phyloP scores from a whole-genome alignment of 2,797 vertebrate species.

The Limnodromus scolopaceus region DNA sequence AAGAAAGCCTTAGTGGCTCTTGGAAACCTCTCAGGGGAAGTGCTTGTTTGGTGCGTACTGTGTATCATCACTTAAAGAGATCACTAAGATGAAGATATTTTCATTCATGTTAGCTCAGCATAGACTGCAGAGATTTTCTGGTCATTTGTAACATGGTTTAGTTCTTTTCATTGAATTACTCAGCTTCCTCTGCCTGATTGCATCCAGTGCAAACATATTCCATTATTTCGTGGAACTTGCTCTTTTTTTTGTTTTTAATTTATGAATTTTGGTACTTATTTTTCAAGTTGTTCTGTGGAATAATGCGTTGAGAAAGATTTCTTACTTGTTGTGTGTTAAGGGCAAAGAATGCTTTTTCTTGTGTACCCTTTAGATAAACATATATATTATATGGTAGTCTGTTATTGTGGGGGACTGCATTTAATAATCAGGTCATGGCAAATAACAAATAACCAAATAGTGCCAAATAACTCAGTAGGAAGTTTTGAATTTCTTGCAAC shows the following conservation, averaged over 20 bases:
- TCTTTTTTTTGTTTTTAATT: background rate
- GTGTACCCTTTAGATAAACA: background rate
- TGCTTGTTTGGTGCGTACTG: background rate
- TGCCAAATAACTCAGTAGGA: background rate
- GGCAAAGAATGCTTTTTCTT: background rate
- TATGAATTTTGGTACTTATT: background rate
- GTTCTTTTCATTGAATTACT: background rate
- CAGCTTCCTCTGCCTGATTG: background rate
- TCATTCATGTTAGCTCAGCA: background rate
- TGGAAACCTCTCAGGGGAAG: background rate
- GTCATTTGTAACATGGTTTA: background rate
- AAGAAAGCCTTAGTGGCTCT: background rate
- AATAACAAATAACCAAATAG: background rate
- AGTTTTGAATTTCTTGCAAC: slow-evolving; percentile 10
- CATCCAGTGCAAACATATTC: background rate
- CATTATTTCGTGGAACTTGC: background rate
- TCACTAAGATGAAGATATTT: background rate
- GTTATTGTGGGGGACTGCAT: background rate
- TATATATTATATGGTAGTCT: background rate
- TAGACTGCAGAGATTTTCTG: background rate
- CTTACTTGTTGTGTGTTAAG: background rate
- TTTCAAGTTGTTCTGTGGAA: background rate
- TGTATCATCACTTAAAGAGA: background rate
- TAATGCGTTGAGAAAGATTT: background rate
- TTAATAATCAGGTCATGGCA: background rate